phyloP scores from a whole-genome alignment of 1,140 invertebrate species.

The Bradynema listronoti region DNA sequence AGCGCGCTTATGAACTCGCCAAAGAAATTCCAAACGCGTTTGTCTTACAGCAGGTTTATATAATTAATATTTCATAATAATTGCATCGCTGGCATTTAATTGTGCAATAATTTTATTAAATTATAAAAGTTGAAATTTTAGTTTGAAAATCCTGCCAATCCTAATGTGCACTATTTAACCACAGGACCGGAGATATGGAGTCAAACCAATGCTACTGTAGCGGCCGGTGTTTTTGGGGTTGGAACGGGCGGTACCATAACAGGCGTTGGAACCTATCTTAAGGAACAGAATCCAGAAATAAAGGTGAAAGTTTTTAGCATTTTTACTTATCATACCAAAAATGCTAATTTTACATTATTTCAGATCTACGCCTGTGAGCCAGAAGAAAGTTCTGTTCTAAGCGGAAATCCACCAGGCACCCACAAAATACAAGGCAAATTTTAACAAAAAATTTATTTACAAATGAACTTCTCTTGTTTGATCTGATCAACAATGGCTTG shows the following conservation, averaged over 20 bases:
- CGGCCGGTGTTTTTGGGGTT: conserved; percentile 51
- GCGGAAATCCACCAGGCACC: conserved; percentile 36
- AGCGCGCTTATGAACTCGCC: conserved; percentile 45
- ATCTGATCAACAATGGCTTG: neutral
- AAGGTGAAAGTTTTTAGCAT: conserved; percentile 28
- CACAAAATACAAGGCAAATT: conserved; percentile 52
- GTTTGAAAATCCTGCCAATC: conserved; percentile 54
- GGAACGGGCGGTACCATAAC: conserved; percentile 52
- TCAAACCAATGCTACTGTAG: conserved; percentile 52
- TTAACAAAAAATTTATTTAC: conserved; percentile 3
- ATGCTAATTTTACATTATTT: conserved; percentile 10
- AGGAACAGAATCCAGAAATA: conserved; percentile 49
- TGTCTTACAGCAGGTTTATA: conserved; percentile 46
- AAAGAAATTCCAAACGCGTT: conserved; percentile 47
- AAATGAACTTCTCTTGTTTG: conserved; percentile 1
- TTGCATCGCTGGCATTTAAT: no score
- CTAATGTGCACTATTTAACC: conserved; percentile 51
- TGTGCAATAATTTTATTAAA: no score
- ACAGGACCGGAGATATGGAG: conserved; percentile 56
- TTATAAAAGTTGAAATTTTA: conserved; percentile 35
- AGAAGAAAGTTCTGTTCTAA: conserved; percentile 47
- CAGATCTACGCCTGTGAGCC: conserved; percentile 52
- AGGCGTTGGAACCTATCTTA: conserved; percentile 44
- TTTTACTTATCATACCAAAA: conserved; percentile 17
- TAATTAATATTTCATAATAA: no score